These are phyloP conservation scores for Crematogaster levior DNA, from an alignment of 2,888 invertebrate species.

Conservation along the genomic window DNA sequence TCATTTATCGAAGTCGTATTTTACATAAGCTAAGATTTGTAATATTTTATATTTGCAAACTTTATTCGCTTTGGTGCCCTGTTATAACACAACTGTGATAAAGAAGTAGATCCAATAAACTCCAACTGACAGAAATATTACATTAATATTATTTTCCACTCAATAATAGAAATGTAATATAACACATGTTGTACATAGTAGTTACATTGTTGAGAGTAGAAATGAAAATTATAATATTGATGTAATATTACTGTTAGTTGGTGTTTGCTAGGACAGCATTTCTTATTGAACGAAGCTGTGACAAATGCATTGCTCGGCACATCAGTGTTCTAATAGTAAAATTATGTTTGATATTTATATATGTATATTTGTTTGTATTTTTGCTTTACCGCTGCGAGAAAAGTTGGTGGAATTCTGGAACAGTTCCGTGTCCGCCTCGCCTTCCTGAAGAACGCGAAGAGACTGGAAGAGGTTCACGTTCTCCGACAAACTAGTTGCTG, in stretches of 20 bases:
- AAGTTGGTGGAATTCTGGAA: constrained; percentile 83
- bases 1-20: not conserved
- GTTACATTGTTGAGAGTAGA: too few relatives aligned
- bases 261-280: too few relatives aligned
- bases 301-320: constrained; percentile 10
- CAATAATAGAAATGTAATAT: too few relatives aligned
- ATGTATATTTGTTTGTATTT: not conserved
- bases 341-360: constrained; percentile 3
- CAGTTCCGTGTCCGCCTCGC: constrained; percentile 90
- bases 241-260: too few relatives aligned
- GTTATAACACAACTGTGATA: not conserved
- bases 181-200: too few relatives aligned
- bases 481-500: constrained; percentile 90
- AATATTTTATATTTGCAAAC: not conserved
- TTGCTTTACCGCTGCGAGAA: constrained; percentile 77
- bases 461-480: constrained; percentile 96
- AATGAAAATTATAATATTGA: too few relatives aligned
- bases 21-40: not conserved
- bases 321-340: constrained; percentile 37
- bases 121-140: too few relatives aligned
- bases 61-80: not conserved
- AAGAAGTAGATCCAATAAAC: too few relatives aligned
- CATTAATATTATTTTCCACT: too few relatives aligned
- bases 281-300: not conserved
- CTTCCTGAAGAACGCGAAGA: constrained; percentile 94